Conservation (phyloP, 2,888 invertebrate genomes). For the Cerastoderma edule region DNA sequence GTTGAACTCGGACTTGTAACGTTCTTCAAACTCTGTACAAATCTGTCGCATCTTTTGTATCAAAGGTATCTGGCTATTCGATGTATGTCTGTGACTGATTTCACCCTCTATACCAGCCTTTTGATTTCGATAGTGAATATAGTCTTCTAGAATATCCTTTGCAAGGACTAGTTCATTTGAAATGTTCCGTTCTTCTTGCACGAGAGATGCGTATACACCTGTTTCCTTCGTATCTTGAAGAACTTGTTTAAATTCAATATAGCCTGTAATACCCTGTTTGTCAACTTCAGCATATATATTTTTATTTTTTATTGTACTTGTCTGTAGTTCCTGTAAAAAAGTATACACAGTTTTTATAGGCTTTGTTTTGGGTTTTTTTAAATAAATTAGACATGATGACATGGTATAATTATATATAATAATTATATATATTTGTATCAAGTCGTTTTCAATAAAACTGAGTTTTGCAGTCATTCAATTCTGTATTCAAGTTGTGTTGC, state of each 20-base stretch:
- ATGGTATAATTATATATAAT: no score
- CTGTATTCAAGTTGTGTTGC: no score
- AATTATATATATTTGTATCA: no score
- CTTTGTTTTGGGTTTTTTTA: no score
- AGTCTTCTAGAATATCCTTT: constrained; percentile 14
- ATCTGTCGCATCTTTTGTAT: neutral
- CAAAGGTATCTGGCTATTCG: neutral
- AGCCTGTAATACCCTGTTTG: constrained; percentile 2
- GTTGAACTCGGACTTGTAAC: neutral
- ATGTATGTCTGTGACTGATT: neutral
- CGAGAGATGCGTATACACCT: neutral
- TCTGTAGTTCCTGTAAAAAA: neutral
- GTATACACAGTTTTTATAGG: no score
- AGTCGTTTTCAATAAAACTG: no score
- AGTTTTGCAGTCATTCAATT: no score
- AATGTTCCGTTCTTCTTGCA: neutral
- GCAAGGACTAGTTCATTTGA: neutral
- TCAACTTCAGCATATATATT: neutral
- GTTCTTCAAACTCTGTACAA: constrained; percentile 1
- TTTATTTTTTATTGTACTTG: neutral
- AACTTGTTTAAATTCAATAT: constrained; percentile 4
- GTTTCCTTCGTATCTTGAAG: neutral
- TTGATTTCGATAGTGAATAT: neutral
- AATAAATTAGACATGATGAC: no score
- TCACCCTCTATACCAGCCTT: neutral